Evolutionary conservation across 2,888 invertebrate species (phyloP).

Genomic region (Steromphala cineraria): DNA sequence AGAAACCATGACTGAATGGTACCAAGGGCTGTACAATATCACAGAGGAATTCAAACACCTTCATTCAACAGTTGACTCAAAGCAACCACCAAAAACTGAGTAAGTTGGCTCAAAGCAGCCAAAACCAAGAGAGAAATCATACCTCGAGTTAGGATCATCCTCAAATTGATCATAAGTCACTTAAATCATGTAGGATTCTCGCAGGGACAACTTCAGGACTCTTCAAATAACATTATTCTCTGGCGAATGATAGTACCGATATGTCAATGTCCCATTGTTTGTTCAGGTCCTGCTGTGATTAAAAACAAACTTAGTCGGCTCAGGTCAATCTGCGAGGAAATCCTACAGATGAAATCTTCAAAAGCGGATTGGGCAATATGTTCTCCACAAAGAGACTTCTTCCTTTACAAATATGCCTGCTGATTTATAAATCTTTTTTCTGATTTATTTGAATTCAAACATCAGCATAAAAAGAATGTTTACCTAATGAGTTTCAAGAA

Average conservation of each 20-base stretch:
- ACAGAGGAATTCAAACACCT: background rate
- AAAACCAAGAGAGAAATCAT: background rate
- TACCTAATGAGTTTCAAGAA: background rate
- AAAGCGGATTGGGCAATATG: background rate
- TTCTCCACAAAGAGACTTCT: background rate
- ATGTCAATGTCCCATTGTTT: background rate
- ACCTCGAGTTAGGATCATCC: background rate
- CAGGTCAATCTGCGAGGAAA: background rate
- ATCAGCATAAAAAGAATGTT: background rate
- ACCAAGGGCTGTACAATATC: background rate
- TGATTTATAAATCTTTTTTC: background rate
- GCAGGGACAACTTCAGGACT: background rate
- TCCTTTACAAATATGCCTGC: background rate
- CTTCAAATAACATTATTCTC: background rate
- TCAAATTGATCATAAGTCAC: slow-evolving; percentile 5
- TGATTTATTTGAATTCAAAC: background rate
- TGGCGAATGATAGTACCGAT: background rate
- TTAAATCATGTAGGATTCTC: background rate
- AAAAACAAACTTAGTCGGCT: background rate
- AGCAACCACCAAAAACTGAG: no score
- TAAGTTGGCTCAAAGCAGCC: background rate
- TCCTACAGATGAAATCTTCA: background rate
- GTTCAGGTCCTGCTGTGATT: background rate
- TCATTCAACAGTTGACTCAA: background rate
- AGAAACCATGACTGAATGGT: background rate